Base-by-base conservation (phyloP, 2,888 invertebrate genomes). In the Andrena camellia region DNA sequence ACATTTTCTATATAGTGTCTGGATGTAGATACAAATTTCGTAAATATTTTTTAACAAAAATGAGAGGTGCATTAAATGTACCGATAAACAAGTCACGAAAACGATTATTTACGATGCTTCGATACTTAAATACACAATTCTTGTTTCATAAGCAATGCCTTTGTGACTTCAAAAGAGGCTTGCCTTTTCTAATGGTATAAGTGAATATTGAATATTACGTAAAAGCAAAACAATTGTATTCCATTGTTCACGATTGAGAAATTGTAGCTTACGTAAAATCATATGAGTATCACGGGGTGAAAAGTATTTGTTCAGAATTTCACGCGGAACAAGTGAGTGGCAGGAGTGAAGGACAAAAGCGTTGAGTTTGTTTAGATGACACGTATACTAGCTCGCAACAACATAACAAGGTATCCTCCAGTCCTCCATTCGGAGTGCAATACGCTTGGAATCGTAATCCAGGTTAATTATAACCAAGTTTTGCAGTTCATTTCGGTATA, bases 1-100 rank as follows among this genome's bases (percentile, higher is more conserved):
- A 23, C 23, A 6, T 48, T 6, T 17, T 64, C 23, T 48, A 35
- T 66, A 33, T 57, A 67, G 0, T 72, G 48, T 75, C 69, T 79
- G 86, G 10, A 74, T 74, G 77, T 83, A 81, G 79, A 78, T 80
- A 72, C 52, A 59, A 57, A 64, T 82, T 78, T 74, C 68, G 50
- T 59, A 64, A 76, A 75, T 67, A 79, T 48, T 62, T 57, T 50
- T 60, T 7, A 52, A 52, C 26, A 59, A 75, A 57, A 62, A 13
- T 17, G 59, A 35, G 26, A 42, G 62, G 63, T 78, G 48, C 78
- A 54, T 63, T 42, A 48, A 64, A 75, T 78, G 74, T 64, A 74
- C 59, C 26, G 3, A 13, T 50, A 6, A 4, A 69, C 42, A 2
- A 8, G 20, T 75, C n/a, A 54, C 63, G 42, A 42, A 35, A 79